Conservation (phyloP, 1,140 invertebrate genomes). For the Hirudo medicinalis region DNA sequence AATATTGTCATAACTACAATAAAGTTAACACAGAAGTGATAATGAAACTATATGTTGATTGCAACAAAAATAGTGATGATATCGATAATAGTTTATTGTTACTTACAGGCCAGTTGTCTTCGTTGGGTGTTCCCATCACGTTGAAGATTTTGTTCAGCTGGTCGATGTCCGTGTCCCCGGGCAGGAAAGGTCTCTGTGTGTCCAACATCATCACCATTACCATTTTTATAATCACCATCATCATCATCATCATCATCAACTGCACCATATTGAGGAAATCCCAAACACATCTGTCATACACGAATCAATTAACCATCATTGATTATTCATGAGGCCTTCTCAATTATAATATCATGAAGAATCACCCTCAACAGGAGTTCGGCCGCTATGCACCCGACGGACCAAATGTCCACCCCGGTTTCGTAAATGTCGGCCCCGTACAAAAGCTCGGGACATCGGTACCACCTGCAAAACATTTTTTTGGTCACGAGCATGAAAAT, state of each 20-base stretch:
- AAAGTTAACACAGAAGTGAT: not conserved
- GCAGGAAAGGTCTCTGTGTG: conserved; percentile 67
- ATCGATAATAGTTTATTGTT: not conserved
- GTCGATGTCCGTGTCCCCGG: conserved; percentile 90
- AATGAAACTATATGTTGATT: not conserved
- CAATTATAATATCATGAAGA: not conserved
- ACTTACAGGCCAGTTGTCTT: conserved; percentile 64
- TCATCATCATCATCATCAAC: not conserved
- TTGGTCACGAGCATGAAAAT: too few species aligned
- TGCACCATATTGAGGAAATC: conserved; percentile 16
- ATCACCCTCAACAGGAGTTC: conserved; percentile 56
- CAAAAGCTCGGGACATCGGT: conserved; percentile 77
- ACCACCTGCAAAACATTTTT: conserved; percentile 38
- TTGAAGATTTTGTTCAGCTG: conserved; percentile 89
- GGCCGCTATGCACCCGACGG: conserved; percentile 90
- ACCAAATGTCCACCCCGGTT: conserved; percentile 96
- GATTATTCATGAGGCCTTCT: conserved; percentile 5
- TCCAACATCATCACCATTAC: not conserved
- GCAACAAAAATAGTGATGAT: too few species aligned
- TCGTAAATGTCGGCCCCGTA: conserved; percentile 90
- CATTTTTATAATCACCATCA: not conserved
- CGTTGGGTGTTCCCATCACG: conserved; percentile 75
- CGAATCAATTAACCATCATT: conserved; percentile 1
- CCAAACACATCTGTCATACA: too few species aligned
- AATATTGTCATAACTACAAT: not conserved